Conservation (phyloP, 2,113 vertebrate species). For the Condylura cristata region DNA sequence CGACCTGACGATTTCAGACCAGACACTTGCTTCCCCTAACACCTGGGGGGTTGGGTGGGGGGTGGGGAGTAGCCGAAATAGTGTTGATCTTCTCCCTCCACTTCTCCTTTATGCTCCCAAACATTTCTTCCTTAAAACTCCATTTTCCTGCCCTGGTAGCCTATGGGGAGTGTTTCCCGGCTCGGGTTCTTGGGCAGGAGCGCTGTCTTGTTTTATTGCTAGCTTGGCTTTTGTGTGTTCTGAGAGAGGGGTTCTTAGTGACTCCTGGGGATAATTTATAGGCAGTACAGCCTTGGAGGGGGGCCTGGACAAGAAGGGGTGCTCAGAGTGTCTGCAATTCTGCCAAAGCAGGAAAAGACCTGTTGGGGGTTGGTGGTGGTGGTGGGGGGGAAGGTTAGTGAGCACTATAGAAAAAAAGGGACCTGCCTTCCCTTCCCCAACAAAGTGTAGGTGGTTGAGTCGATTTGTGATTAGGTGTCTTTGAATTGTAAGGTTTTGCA, state of each 20-base stretch:
- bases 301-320: not conserved
- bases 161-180: not conserved
- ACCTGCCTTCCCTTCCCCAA: no score
- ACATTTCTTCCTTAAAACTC: constrained; percentile 39
- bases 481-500: not conserved
- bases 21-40: not conserved
- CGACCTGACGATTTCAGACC: not conserved
- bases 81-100: not conserved
- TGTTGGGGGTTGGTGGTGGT: no score
- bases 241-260: constrained; percentile 6
- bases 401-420: not conserved
- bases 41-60: not conserved
- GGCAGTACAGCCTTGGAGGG: not conserved
- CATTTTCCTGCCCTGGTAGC: not conserved
- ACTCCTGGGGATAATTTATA: constrained; percentile 33
- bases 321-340: not conserved
- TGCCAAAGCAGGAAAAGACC: not conserved
- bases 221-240: not conserved
- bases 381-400: no score
- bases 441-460: not conserved
- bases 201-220: not conserved
- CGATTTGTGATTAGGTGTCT: not conserved
- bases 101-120: constrained; percentile 8
- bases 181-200: not conserved
- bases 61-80: not conserved